Evolutionary conservation across 2,113 vertebrate genomes (phyloP).

Genomic region (Salminus brasiliensis): DNA sequence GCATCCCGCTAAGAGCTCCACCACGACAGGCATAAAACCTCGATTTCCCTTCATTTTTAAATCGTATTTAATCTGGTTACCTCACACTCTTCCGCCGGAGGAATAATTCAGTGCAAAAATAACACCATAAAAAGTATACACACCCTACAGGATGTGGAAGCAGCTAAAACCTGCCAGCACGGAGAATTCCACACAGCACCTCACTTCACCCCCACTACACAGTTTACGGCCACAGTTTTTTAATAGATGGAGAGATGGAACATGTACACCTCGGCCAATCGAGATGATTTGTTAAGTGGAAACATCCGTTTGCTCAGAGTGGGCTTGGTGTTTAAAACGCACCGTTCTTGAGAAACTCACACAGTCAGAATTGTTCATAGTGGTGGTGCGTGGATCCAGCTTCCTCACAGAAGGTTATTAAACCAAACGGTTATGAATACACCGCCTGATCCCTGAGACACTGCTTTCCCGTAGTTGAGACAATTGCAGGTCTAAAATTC

Average conservation of each 20-base stretch:
- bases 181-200: background rate
- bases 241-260: constrained; percentile 21
- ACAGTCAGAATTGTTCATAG: no score
- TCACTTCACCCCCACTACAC: constrained; percentile 5
- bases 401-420: no score
- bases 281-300: constrained; percentile 6
- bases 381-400: no score
- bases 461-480: no score
- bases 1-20: background rate
- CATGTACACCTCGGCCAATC: constrained; percentile 9
- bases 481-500: no score
- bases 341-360: no score
- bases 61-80: constrained; percentile 27
- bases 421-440: no score
- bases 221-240: constrained; percentile 18
- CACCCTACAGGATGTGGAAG: constrained; percentile 16
- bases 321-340: no score
- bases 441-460: no score
- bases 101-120: constrained; percentile 12
- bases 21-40: background rate
- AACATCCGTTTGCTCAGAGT: background rate
- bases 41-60: constrained; percentile 17
- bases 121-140: constrained; percentile 32
- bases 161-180: background rate
- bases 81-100: constrained; percentile 8